Evolutionary conservation across 2,797 vertebrate genomes (phyloP), one percentile per base, ranked within the genome.

Genomic region (Cossypha caffra): DNA sequence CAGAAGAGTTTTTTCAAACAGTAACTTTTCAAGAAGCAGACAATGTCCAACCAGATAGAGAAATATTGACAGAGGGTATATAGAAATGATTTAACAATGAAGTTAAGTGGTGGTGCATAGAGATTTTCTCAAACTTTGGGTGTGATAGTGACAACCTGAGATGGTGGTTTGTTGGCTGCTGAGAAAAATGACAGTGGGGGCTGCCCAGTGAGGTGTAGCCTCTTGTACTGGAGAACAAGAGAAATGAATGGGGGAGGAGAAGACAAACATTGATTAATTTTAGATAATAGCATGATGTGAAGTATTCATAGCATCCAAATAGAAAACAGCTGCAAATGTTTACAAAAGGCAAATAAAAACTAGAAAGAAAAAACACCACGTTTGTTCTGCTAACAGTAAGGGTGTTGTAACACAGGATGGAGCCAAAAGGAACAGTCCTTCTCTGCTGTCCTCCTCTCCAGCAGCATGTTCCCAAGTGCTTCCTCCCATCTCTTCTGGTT

Each of bases 281-380:
- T 48, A 47, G 16, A 43, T 62, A 77, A 45, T 40, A 24, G 8
- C 12, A 47, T 17, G 62, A 54, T 51, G 16, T n/a, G 61, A 93
- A 74, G 6, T 58, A 42, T 79, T 83, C 11, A 24, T 10, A 26
- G 10, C 28, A 43, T 78, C 25, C 48, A 43, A 84, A 59, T 5
- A 77, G 31, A 64, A 73, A 91, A 50, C 5, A 42, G 7, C 13
- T 76, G 29, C 14, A 35, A 73, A 51, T 54, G 5, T 83, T 77
- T 83, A 51, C 40, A 54, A 66, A 90, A 50, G 13, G 13, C 11
- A 78, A 71, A 72, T 40, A 45, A 76, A 55, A 86, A 14, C 37
- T 6, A 28, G 17, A 66, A 42, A 31, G 24, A 9, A 51, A 72
- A 67, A n/a, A 2, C 6, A 9, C 3, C 0, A 1, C 14, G 1